These are phyloP conservation scores for Thalassaphorura encarpata DNA, from an alignment of 1,140 invertebrate genomes.

Conservation along the genomic window DNA sequence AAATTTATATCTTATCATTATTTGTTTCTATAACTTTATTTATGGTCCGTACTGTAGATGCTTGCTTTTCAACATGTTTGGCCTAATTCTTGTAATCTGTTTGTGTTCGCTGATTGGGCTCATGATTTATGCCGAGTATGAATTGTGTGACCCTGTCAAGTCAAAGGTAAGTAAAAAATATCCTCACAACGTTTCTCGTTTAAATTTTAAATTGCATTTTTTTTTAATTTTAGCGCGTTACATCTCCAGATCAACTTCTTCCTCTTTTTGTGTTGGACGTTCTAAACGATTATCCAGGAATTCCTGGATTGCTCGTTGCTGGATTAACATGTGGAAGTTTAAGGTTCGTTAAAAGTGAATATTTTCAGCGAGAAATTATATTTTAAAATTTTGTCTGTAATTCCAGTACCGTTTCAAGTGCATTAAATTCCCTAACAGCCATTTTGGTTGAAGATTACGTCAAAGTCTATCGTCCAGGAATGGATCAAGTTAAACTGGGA, in stretches of 20 bases:
- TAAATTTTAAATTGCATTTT: not conserved
- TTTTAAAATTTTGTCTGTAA: constrained; percentile 8
- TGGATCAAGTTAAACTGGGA: not conserved
- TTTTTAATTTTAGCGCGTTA: constrained; percentile 1
- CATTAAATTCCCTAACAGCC: constrained; percentile 21
- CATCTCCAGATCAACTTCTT: constrained; percentile 37
- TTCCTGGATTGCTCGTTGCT: constrained; percentile 70
- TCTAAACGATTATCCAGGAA: constrained; percentile 52
- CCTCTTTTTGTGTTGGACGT: constrained; percentile 65
- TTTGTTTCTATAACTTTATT: not conserved
- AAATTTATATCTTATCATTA: constrained; percentile 1
- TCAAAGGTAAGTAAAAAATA: constrained; percentile 10
- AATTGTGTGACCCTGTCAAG: constrained; percentile 16
- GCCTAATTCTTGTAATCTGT: constrained; percentile 19
- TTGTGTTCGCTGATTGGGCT: constrained; percentile 21
- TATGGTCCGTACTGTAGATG: constrained; percentile 4
- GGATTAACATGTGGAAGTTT: constrained; percentile 60
- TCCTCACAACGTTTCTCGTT: not conserved
- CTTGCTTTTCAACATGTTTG: constrained; percentile 24
- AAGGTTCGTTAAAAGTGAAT: constrained; percentile 40
- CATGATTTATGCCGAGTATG: constrained; percentile 14
- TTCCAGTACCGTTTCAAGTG: constrained; percentile 22
- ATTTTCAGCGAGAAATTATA: not conserved
- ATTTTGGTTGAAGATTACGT: constrained; percentile 22
- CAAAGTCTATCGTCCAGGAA: constrained; percentile 5